Evolutionary conservation across 2,797 vertebrate species (phyloP), one percentile per base, ranked within the genome.

Genomic region (Oryzias dopingdopingensis): DNA sequence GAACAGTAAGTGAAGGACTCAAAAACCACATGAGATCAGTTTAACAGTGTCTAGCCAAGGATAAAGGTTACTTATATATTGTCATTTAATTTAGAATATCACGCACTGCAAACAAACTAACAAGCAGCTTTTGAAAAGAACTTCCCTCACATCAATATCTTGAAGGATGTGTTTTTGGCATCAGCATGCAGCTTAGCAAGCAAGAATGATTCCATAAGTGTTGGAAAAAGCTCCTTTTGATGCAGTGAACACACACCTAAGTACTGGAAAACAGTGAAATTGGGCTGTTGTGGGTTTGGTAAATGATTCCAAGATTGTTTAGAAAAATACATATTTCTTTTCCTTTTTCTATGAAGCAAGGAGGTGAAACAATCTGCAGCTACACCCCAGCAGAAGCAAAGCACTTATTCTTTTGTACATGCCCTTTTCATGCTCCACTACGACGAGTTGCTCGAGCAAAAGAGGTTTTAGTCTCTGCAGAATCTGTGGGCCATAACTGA

Each of bases 371-470:
- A 52, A 59, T 69, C 32, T 37, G 8, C 32, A 37, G 32, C 32
- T 37, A 37, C 32, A 37, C 32, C 3, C 8, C 46, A 66, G 46
- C 44, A 22, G 68, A 51, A 69, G 81, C 62, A 37, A 72, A 56
- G 44, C 20, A 24, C 29, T 53, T 50, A 62, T 62, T 53, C 56
- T 56, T 63, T 29, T 10, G 53, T 69, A 65, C 49, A 72, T 67
- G 72, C 79, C 56, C 48, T 65, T 51, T 32, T 59, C 70, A 61
- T 53, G 45, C 45, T 65, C 6, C 48, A 79, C 77, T 78, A 73
- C 75, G 76, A 68, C 82, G 83, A 77, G 83, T 83, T 71, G 50
- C 64, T 81, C 80, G 76, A 72, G 81, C 83, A 83, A 76, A 73
- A 8, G 46, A 49, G 41, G 72, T 62, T 75, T 52, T 49, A 57